phyloP scores from a whole-genome alignment of 1,140 invertebrate species.

The Saccostrea echinata region DNA sequence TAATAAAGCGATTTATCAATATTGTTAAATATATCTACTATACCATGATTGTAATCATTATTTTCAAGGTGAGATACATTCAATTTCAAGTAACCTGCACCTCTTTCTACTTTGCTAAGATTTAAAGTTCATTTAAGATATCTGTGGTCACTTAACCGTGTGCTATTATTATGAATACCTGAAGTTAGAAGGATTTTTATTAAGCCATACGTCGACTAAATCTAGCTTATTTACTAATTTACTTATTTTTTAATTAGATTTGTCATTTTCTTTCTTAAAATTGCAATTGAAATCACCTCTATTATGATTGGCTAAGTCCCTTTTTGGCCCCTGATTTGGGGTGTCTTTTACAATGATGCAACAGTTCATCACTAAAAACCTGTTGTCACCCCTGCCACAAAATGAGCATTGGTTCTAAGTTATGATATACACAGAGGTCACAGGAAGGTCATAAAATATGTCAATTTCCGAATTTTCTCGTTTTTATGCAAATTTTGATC shows the following conservation, averaged over 20 bases:
- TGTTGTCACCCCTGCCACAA: no score
- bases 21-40: no score
- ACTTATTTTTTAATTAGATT: not conserved
- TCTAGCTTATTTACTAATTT: not conserved
- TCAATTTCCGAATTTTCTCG: no score
- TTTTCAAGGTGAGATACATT: not conserved
- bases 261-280: not conserved
- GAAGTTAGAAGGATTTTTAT: not conserved
- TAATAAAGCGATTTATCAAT: no score
- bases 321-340: no score
- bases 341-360: no score
- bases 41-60: not conserved
- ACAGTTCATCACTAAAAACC: no score
- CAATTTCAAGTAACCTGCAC: not conserved
- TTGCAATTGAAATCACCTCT: conserved; percentile 12
- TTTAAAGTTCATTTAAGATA: not conserved
- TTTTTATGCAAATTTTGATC: no score
- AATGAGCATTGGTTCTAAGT: no score
- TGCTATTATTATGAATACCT: not conserved
- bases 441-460: no score
- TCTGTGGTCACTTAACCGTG: conserved; percentile 28
- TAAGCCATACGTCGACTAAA: not conserved
- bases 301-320: not conserved
- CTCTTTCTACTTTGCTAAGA: not conserved
- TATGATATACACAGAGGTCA: no score